Base-by-base conservation (phyloP, 2,113 vertebrate species). In the Thalassarche chlororhynchos region DNA sequence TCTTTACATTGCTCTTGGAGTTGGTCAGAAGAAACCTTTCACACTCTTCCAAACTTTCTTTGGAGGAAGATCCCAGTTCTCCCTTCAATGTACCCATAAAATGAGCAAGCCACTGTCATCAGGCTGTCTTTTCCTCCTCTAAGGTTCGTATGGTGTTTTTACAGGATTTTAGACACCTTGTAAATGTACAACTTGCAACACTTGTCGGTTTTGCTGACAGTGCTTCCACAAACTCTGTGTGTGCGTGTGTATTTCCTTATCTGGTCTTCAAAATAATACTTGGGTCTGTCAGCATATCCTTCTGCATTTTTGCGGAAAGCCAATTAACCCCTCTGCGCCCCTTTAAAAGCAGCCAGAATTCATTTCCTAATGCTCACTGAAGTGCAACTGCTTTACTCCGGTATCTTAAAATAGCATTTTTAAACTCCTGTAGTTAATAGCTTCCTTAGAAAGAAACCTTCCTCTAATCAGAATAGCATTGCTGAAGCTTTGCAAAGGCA, bases 371-470 rank as follows among this genome's bases (percentile, higher is more conserved):
- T 44, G 81, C 81, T 91, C 61, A 87, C 32, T 87, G 81, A 93
- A 85, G 72, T 85, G 61, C 32, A 91, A 75, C 81, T 60, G 65
- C 55, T 87, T 84, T 95, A 75, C 34, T 94, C 57, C 60, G 75
- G 55, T 32, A 71, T 81, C 84, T 94, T 87, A 96, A 93, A 95
- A 94, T 89, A 92, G 44, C 65, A 78, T 80, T 94, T 90, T 91
- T 68, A 75, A 84, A 89, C 47, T 89, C 60, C 18, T 60, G 13
- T 51, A 75, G 38, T 87, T 96, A 96, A 96, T 64, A 82, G 31
- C n/a, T 91, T 93, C 69, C 92, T 90, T 82, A 87, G 74, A 92
- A 89, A 82, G 38, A 94, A 93, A 75, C 17, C 5, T 91, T 92
- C 52, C 29, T 75, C n/a, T 87, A 84, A 96, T 91, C 87, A 91